phyloP scores from a whole-genome alignment of 2,888 invertebrate species.

The Drosophila histrio region DNA sequence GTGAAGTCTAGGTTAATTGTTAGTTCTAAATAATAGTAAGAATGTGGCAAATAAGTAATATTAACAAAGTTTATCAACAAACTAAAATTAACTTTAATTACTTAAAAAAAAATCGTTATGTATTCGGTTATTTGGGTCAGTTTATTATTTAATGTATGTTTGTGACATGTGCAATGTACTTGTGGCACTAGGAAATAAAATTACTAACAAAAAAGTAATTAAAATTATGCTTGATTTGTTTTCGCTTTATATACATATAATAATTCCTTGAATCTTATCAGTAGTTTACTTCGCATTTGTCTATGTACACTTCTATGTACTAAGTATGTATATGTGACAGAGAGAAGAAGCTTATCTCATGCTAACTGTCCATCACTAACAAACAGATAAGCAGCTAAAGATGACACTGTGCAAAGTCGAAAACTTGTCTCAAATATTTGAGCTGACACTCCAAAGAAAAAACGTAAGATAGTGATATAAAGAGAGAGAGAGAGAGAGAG shows the following conservation, averaged over 20 bases:
- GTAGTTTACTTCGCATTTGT: conserved; percentile 2
- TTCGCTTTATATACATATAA: not conserved
- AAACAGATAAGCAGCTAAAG: conserved; percentile 19
- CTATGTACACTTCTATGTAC: not conserved
- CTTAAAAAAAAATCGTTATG: too few relatives aligned
- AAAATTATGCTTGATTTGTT: not conserved
- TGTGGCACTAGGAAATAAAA: too few relatives aligned
- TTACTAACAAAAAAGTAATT: too few relatives aligned
- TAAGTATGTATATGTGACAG: not conserved
- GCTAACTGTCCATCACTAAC: conserved; percentile 2
- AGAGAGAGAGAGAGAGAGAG: not conserved
- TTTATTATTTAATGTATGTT: too few relatives aligned
- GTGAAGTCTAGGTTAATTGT: not conserved
- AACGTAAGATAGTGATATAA: too few relatives aligned
- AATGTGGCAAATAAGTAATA: too few relatives aligned
- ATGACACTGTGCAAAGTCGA: not conserved
- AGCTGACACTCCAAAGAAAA: too few relatives aligned
- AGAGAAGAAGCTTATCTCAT: conserved; percentile 27
- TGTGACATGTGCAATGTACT: too few relatives aligned
- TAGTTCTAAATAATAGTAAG: too few relatives aligned
- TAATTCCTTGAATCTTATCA: conserved; percentile 11
- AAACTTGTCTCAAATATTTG: conserved; percentile 14
- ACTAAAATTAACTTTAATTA: too few relatives aligned
- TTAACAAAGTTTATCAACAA: not conserved
- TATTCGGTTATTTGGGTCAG: too few relatives aligned